Evolutionary conservation across 2,113 vertebrate genomes (phyloP).

Genomic region (Centrocercus urophasianus): DNA sequence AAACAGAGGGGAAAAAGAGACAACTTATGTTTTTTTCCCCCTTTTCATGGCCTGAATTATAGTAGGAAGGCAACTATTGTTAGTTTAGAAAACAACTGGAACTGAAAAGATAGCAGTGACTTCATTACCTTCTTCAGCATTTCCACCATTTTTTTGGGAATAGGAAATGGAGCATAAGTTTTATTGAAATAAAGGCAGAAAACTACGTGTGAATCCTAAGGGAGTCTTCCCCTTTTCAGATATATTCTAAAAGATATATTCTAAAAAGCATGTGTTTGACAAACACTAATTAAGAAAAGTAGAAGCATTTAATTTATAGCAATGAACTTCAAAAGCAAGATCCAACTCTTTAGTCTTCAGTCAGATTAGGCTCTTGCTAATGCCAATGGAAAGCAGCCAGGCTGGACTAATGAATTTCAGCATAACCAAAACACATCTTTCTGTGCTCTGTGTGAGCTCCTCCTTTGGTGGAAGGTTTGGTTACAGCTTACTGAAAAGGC

Average conservation of each 20-base stretch:
- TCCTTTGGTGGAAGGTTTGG: neutral
- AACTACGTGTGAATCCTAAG: neutral
- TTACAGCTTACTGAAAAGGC: neutral
- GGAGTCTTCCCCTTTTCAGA: neutral
- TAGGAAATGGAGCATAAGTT: neutral
- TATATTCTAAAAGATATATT: neutral
- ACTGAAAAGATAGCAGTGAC: neutral
- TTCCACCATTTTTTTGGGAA: neutral
- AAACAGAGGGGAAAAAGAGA: neutral
- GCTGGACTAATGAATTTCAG: neutral
- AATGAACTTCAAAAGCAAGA: constrained; percentile 14
- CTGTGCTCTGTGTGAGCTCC: neutral
- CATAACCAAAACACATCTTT: neutral
- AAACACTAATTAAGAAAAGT: neutral
- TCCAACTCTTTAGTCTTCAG: neutral
- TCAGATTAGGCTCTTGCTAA: neutral
- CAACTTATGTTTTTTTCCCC: neutral
- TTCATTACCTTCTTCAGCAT: neutral
- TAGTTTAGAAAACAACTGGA: neutral
- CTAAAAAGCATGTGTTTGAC: neutral
- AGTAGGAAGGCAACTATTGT: neutral
- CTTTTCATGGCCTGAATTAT: neutral
- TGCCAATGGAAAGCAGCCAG: neutral
- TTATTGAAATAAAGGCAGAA: neutral
- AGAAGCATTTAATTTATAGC: constrained; percentile 7